phyloP scores from a whole-genome alignment of 2,113 vertebrate species.

The Pomatostomus ruficeps region DNA sequence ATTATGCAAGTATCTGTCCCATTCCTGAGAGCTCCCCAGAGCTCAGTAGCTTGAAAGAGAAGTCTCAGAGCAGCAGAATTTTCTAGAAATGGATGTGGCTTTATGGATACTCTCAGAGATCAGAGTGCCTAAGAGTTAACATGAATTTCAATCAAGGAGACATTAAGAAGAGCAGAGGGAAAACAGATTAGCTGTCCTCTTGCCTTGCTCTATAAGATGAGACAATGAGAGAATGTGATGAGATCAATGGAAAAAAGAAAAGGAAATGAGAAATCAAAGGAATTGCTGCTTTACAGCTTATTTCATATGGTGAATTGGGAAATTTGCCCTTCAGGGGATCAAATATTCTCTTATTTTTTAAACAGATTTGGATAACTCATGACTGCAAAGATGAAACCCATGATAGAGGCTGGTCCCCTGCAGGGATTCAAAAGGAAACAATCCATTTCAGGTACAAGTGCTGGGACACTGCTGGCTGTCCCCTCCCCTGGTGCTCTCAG shows the following conservation, averaged over 20 bases:
- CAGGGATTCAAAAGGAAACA: not conserved
- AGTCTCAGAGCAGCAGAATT: not conserved
- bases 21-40: not conserved
- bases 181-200: conserved; percentile 26
- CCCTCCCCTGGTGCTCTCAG: not conserved
- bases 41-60: not conserved
- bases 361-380: not conserved
- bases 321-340: not conserved
- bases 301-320: not conserved
- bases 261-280: conserved; percentile 45
- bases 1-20: not conserved
- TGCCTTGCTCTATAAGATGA: not conserved
- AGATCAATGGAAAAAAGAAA: conserved; percentile 46
- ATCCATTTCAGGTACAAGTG: not conserved
- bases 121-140: not conserved
- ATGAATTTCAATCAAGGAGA: not conserved
- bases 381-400: not conserved
- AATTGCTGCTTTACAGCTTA: not conserved
- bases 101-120: not conserved
- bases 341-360: conserved; percentile 14
- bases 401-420: not conserved
- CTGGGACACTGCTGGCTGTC: not conserved
- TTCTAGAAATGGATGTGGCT: not conserved
- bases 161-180: conserved; percentile 27
- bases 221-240: not conserved